Conservation (phyloP, 1,140 invertebrate species). For the Drosophila murphyi region DNA sequence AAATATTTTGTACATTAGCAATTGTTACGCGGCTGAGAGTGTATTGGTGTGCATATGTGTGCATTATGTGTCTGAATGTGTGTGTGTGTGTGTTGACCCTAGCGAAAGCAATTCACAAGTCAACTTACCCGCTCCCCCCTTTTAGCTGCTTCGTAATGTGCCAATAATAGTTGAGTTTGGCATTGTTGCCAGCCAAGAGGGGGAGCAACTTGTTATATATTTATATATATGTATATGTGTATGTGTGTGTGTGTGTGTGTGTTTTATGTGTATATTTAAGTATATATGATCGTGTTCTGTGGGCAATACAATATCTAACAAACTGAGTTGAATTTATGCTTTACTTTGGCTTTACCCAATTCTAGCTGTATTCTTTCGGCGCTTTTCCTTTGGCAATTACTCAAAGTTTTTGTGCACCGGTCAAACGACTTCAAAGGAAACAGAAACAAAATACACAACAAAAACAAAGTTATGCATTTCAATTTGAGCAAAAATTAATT, state of each 20-base stretch:
- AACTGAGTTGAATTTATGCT: conserved; percentile 42
- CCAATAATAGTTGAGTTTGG: conserved; percentile 75
- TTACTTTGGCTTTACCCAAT: conserved; percentile 7
- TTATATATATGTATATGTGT: background rate
- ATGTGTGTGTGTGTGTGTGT: background rate
- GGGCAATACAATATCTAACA: conserved; percentile 34
- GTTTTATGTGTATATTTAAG: background rate
- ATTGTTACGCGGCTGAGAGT: conserved; percentile 49
- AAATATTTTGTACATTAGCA: conserved; percentile 79
- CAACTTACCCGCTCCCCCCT: background rate
- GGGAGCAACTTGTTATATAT: conserved; percentile 58
- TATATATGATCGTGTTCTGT: conserved; percentile 1
- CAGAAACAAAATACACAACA: conserved; percentile 30
- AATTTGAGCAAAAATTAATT: conserved; percentile 66
- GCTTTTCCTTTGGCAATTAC: conserved; percentile 63
- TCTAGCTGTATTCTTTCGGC: conserved; percentile 17
- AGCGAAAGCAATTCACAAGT: conserved; percentile 1
- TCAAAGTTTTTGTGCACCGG: conserved; percentile 64
- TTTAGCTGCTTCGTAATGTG: conserved; percentile 35
- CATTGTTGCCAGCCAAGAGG: conserved; percentile 57
- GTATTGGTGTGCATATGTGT: conserved; percentile 23
- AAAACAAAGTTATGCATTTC: conserved; percentile 59
- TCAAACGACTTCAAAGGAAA: conserved; percentile 32
- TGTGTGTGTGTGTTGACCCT: conserved; percentile 30
- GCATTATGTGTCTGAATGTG: background rate